These are phyloP conservation scores for Melinopterus prodromus DNA, from an alignment of 2,888 invertebrate species.

Conservation along the genomic window DNA sequence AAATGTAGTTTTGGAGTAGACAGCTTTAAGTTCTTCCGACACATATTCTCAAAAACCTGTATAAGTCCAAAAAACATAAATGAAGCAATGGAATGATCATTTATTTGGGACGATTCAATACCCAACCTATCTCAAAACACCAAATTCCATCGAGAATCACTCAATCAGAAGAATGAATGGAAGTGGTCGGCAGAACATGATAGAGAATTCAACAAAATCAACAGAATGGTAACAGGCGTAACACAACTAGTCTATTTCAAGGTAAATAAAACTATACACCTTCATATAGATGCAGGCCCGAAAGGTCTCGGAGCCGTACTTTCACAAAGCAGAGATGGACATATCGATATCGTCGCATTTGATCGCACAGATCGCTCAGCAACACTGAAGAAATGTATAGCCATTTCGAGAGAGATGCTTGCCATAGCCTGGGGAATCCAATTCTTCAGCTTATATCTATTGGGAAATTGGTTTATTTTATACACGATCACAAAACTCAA, in stretches of 20 bases:
- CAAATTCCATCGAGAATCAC: constrained; percentile 20
- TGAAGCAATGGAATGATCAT: constrained; percentile 49
- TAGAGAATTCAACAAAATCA: too few species aligned
- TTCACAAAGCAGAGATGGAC: constrained; percentile 15
- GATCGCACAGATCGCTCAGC: constrained; percentile 47
- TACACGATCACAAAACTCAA: constrained; percentile 33
- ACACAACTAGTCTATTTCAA: constrained; percentile 23
- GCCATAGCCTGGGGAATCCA: constrained; percentile 45
- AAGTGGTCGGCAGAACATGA: constrained; percentile 28
- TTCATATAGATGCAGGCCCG: constrained; percentile 33
- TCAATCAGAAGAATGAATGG: constrained; percentile 30
- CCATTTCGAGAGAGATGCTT: constrained; percentile 52
- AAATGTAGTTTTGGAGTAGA: constrained; percentile 49
- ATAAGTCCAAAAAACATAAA: constrained; percentile 45
- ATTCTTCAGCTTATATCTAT: constrained; percentile 36
- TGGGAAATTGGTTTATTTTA: constrained; percentile 23
- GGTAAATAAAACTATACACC: constrained; percentile 17
- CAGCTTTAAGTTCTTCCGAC: constrained; percentile 49
- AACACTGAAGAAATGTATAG: constrained; percentile 42
- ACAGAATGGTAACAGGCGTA: constrained; percentile 11
- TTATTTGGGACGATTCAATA: constrained; percentile 44
- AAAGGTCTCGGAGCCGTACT: constrained; percentile 27
- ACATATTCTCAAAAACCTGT: constrained; percentile 45
- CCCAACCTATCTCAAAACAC: constrained; percentile 35
- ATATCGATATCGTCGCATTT: constrained; percentile 43